Evolutionary conservation across 2,888 invertebrate species (phyloP).

Genomic region (Epinotia bilunana): DNA sequence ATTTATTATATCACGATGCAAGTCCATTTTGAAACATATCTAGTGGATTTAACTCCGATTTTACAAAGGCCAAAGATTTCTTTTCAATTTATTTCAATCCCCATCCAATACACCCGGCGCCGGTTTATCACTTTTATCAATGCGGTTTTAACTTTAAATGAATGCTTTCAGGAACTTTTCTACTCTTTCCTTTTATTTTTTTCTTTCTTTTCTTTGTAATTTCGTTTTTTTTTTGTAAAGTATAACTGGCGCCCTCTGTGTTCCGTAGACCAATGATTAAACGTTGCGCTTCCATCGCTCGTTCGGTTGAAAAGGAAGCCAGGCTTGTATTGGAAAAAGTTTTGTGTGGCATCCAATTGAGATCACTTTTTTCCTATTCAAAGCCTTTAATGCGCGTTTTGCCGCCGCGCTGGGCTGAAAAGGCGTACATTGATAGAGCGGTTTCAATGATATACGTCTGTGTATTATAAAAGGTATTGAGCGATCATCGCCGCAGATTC

Average conservation of each 20-base stretch:
- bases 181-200: too few relatives aligned
- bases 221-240: too few relatives aligned
- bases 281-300: background rate
- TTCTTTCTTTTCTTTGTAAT: too few relatives aligned
- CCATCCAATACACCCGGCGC: too few relatives aligned
- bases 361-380: conserved; percentile 6
- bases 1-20: too few relatives aligned
- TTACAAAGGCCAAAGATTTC: too few relatives aligned
- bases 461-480: conserved; percentile 1
- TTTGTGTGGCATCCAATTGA: conserved; percentile 3
- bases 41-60: too few relatives aligned
- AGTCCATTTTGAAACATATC: too few relatives aligned
- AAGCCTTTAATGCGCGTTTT: background rate
- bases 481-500: background rate
- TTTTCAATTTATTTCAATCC: too few relatives aligned
- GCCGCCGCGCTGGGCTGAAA: background rate
- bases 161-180: too few relatives aligned
- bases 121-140: too few relatives aligned
- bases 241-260: background rate
- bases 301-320: background rate
- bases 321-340: conserved; percentile 9
- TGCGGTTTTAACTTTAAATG: too few relatives aligned
- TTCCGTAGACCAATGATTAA: conserved; percentile 11
- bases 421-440: conserved; percentile 2
- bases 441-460: background rate